These are phyloP conservation scores for Protonemura montana DNA, from an alignment of 2,888 invertebrate species.

Conservation along the genomic window DNA sequence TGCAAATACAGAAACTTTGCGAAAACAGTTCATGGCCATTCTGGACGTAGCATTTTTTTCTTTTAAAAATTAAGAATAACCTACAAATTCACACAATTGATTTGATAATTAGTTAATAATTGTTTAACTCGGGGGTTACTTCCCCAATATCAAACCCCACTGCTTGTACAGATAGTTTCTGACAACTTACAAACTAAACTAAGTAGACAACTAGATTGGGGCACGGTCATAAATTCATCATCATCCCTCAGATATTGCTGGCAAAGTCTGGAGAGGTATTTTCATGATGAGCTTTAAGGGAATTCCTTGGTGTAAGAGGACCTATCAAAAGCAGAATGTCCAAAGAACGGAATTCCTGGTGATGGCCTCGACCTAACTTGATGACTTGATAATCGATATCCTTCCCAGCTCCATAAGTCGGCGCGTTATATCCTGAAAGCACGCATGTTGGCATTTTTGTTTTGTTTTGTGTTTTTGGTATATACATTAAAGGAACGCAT, in stretches of 20 bases:
- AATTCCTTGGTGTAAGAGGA: neutral
- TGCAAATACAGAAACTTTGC: too few species aligned
- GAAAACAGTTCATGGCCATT: too few species aligned
- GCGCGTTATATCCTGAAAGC: neutral
- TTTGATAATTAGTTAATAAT: too few species aligned
- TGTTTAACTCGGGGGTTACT: too few species aligned
- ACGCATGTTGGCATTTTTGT: neutral
- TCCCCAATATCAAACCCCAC: too few species aligned
- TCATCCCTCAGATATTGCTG: neutral
- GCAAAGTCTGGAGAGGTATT: neutral
- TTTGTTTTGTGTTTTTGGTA: neutral
- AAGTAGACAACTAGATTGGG: too few species aligned
- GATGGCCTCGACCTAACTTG: neutral
- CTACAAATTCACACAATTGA: too few species aligned
- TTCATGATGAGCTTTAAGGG: neutral
- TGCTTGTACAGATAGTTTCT: neutral
- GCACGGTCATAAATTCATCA: neutral
- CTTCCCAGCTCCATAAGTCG: neutral
- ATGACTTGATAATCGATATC: neutral
- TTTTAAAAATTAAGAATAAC: too few species aligned
- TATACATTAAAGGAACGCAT: neutral
- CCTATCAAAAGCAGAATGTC: neutral
- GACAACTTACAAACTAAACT: neutral
- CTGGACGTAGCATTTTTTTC: too few species aligned
- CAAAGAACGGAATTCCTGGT: neutral